Evolutionary conservation across 2,113 vertebrate genomes (phyloP).

Genomic region (Podocnemis expansa): DNA sequence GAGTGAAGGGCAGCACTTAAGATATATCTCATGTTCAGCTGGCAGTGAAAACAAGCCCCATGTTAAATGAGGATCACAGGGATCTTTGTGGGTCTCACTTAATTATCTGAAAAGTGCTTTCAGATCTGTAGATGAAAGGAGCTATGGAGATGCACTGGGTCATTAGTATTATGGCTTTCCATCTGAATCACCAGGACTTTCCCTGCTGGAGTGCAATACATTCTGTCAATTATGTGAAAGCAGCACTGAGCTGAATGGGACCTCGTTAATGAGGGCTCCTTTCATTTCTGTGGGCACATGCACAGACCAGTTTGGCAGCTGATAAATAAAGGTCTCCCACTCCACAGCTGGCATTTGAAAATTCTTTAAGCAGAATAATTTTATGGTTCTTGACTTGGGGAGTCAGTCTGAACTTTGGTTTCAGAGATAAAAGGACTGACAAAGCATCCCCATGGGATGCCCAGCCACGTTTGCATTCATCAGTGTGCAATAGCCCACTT

Average conservation of each 20-base stretch:
- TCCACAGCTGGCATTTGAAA: conserved; percentile 48
- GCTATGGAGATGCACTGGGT: not conserved
- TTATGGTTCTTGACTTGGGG: conserved; percentile 72
- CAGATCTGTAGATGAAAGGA: not conserved
- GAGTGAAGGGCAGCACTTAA: not conserved
- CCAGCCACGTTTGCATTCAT: conserved; percentile 69
- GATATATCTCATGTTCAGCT: not conserved
- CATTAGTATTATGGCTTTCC: conserved; percentile 3
- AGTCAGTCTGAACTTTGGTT: conserved; percentile 74
- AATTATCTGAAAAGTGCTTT: conserved; percentile 17
- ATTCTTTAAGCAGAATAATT: conserved; percentile 69
- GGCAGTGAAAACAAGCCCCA: not conserved
- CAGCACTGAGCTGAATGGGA: not conserved
- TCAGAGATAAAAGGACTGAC: conserved; percentile 74
- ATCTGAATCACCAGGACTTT: conserved; percentile 16
- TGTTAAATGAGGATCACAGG: not conserved
- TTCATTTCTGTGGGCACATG: conserved; percentile 3
- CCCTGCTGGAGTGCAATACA: conserved; percentile 13
- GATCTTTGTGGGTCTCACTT: not conserved
- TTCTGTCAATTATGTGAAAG: conserved; percentile 27
- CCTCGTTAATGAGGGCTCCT: conserved; percentile 35
- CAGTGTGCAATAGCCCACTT: conserved; percentile 63
- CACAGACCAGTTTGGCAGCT: conserved; percentile 27
- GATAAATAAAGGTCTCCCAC: conserved; percentile 40
- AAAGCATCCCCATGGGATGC: conserved; percentile 70